Percentiles rank a stretch among this genome's conserved stretches.
phyloP scores from a whole-genome alignment of 92 coral and sea anemone species.

The Parazoanthus atlanticus region DNA sequence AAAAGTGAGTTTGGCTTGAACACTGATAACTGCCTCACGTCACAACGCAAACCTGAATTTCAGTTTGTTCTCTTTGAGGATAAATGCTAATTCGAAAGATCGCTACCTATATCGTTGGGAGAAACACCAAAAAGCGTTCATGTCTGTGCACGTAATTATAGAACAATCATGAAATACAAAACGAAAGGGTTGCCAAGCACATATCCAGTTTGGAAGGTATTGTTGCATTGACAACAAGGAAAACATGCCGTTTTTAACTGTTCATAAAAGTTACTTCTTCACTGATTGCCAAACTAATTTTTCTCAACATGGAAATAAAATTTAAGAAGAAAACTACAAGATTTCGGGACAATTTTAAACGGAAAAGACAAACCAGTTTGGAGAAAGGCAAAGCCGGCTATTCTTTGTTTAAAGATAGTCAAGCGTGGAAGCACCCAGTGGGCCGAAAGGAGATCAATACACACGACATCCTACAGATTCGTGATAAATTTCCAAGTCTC shows the following conservation, averaged over 20 bases:
- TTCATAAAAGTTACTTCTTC: neutral
- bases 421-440: neutral
- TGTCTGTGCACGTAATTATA: neutral
- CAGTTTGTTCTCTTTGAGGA: neutral
- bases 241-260: neutral
- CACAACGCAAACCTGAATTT: neutral
- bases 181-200: conserved; percentile 1
- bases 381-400: too few species aligned
- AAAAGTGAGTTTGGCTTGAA: neutral
- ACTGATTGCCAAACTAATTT: neutral
- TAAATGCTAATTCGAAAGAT: neutral
- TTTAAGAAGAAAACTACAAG: neutral
- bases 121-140: neutral
- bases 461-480: neutral
- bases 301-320: neutral
- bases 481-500: too few species aligned
- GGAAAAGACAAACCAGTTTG: too few species aligned
- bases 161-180: neutral
- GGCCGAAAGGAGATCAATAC: neutral
- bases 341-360: neutral
- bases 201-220: neutral
- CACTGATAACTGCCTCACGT: neutral
- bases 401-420: neutral
- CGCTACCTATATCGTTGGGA: neutral
- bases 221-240: neutral